Base-by-base conservation (phyloP, 2,888 invertebrate genomes). In the Tiliacea aurago region DNA sequence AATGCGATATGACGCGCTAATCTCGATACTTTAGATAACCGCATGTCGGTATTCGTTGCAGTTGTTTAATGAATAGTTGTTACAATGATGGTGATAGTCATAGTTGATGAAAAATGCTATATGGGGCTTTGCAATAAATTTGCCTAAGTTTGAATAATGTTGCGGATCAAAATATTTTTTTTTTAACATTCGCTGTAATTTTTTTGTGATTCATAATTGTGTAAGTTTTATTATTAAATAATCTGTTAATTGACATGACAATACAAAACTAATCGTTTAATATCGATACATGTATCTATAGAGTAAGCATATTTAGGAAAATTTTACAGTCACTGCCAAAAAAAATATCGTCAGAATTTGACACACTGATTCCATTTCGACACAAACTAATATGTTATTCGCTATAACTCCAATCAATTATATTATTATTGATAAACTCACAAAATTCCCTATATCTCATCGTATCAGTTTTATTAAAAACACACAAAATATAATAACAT, bases 381-480 rank as follows among this genome's bases (percentile, higher is more conserved):
- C 84, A 76, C 28, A 59, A 73, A 73, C 66, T 80, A 82, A 77
- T 78, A 78, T 70, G 78, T 78, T 65, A 49, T 28, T 53, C 51
- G 53, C 56, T 69, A 70, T 74, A 74, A 53, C 76, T 74, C 73
- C 70, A 70, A 83, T 84, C 86, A 86, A 86, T 84, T 84, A 84
- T 78, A 85, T 81, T 78, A 79, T 85, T 78, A 77, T 80, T 79
- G 73, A 84, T 80, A 78, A 73, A 86, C 75, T 86, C 56, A 82
- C 80, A 77, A 73, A 79, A 73, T 79, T 63, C 23, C 70, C 71
- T 75, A 73, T 78, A 76, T 76, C 73, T 74, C 74, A 77, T 47
- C 66, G 43, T 87, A 87, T 85, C 88, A 78, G 55, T 84, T 87
- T 87, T 87, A 85, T 86, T 87, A 86, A 87, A 87, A 85, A 78